Conservation (phyloP, 1,140 invertebrate species). For the Lepidurus apus region DNA sequence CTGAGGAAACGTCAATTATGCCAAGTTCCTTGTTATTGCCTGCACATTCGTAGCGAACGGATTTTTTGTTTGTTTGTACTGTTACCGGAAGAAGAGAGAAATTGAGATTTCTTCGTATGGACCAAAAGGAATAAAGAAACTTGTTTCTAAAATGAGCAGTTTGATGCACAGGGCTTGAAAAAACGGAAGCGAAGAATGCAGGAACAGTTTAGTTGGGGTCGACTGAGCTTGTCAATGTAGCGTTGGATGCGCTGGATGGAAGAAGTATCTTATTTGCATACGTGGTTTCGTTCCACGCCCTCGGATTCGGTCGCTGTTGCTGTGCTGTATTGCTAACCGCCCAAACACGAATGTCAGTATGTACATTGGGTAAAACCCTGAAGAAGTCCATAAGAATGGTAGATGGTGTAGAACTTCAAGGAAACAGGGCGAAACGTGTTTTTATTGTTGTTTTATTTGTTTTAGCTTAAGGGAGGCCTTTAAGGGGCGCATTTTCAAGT, state of each 20-base stretch:
- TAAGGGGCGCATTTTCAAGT: not conserved
- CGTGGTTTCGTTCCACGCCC: not conserved
- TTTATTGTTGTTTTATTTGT: not conserved
- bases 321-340: not conserved
- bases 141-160: not conserved
- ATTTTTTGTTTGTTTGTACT: not conserved
- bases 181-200: not conserved
- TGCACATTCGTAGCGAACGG: not conserved
- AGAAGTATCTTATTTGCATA: slow-evolving; percentile 15
- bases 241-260: not conserved
- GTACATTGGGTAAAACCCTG: not conserved
- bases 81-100: not conserved
- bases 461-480: not conserved
- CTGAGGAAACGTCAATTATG: not conserved
- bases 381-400: not conserved
- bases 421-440: not conserved
- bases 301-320: not conserved
- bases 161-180: not conserved
- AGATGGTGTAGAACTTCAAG: not conserved
- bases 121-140: not conserved
- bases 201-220: slow-evolving; percentile 7
- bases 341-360: not conserved
- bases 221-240: slow-evolving; percentile 18
- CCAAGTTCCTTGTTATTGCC: not conserved
- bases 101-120: not conserved